These are phyloP conservation scores for rabbit (Oryctolagus cuniculus) DNA, from an alignment of 2,113 vertebrate genomes.

Conservation along the genomic window mOryCun1.1 NC_091441.1:116241501-116242000, in stretches of 20 bases:
- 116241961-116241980: neutral
- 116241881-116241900: neutral
- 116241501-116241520: constrained; percentile 6
- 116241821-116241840: neutral
- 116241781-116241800: neutral
- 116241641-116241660: no score
- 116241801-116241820: neutral
- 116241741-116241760: no score
- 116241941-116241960: neutral
- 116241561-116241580: no score
- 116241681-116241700: no score
- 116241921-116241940: neutral
- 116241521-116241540: neutral
- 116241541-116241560: neutral
- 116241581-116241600: neutral
- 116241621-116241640: no score
- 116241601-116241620: neutral
- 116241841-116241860: neutral
- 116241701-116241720: no score
- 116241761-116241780: no score
- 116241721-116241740: no score
- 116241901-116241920: neutral
- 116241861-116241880: neutral
- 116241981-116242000: neutral
- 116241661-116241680: no score